These are phyloP conservation scores for Bedellia somnulentella DNA, from an alignment of 2,888 invertebrate genomes.

Conservation along the genomic window DNA sequence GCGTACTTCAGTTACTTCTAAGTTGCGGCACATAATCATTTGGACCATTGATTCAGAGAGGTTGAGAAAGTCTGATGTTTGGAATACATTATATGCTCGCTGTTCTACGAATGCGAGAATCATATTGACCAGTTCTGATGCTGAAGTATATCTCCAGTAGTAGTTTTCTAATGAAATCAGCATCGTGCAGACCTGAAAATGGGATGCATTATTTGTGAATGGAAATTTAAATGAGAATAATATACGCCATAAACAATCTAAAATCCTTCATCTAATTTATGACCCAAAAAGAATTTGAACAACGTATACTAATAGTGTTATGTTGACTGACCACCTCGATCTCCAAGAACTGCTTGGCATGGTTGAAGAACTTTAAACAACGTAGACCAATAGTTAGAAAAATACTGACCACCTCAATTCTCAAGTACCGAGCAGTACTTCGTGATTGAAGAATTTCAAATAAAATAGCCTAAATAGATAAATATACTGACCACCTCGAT, in stretches of 20 bases:
- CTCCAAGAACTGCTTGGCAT: slow-evolving; percentile 89
- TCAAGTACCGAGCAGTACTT: too few relatives aligned
- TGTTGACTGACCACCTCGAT: slow-evolving; percentile 88
- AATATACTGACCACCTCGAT: slow-evolving; percentile 94
- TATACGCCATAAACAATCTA: too few relatives aligned
- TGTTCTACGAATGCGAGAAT: slow-evolving; percentile 89
- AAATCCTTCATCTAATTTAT: too few relatives aligned
- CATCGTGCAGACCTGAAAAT: slow-evolving; percentile 80
- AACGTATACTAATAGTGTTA: too few relatives aligned
- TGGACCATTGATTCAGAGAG: slow-evolving; percentile 94
- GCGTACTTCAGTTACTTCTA: slow-evolving; percentile 84
- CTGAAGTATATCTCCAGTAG: slow-evolving; percentile 94
- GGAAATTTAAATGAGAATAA: too few relatives aligned
- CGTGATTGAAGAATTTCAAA: too few relatives aligned
- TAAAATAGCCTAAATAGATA: too few relatives aligned
- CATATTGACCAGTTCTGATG: slow-evolving; percentile 92
- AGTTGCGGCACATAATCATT: slow-evolving; percentile 89
- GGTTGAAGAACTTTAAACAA: too few relatives aligned
- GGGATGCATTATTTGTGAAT: too few relatives aligned
- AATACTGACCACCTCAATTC: too few relatives aligned
- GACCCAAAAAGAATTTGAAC: too few relatives aligned
- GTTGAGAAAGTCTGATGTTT: slow-evolving; percentile 80
- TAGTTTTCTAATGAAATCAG: slow-evolving; percentile 90
- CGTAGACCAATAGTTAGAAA: too few relatives aligned
- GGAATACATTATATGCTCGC: slow-evolving; percentile 82